phyloP scores from a whole-genome alignment of 2,888 invertebrate species.

The Onchidella celtica region DNA sequence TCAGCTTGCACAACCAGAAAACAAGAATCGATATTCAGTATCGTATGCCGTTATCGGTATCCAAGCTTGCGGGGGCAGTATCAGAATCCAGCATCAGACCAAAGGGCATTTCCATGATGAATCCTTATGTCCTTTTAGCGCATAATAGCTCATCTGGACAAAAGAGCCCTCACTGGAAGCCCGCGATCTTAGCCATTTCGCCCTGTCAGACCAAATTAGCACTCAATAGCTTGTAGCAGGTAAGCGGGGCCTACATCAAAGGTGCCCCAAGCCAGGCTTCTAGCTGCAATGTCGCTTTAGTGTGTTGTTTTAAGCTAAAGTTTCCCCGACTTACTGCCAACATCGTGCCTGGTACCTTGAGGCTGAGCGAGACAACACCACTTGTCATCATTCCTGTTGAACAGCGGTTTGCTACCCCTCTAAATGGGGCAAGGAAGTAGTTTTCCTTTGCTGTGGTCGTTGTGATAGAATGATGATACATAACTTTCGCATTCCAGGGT shows the following conservation, averaged over 20 bases:
- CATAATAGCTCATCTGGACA: slow-evolving; percentile 10
- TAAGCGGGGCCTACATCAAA: slow-evolving; percentile 9
- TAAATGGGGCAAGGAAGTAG: no score
- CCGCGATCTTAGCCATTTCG: neutral
- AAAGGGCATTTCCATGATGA: no score
- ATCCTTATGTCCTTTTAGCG: neutral
- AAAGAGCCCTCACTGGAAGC: no score
- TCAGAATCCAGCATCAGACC: no score
- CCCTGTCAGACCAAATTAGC: neutral
- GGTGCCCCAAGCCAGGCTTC: neutral
- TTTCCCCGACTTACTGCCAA: neutral
- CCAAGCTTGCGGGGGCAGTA: no score
- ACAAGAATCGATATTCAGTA: no score
- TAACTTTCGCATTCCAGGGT: no score
- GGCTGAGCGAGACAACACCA: neutral
- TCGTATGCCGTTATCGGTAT: neutral
- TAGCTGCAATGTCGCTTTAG: neutral
- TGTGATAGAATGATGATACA: no score
- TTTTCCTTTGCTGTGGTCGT: no score
- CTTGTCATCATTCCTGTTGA: neutral
- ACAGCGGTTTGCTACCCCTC: no score
- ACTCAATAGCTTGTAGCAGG: neutral
- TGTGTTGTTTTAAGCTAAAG: slow-evolving; percentile 7
- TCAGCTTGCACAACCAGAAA: no score
- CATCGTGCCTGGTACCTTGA: neutral